phyloP scores from a whole-genome alignment of 1,140 invertebrate genomes.

The Sarcophaga bullata region DNA sequence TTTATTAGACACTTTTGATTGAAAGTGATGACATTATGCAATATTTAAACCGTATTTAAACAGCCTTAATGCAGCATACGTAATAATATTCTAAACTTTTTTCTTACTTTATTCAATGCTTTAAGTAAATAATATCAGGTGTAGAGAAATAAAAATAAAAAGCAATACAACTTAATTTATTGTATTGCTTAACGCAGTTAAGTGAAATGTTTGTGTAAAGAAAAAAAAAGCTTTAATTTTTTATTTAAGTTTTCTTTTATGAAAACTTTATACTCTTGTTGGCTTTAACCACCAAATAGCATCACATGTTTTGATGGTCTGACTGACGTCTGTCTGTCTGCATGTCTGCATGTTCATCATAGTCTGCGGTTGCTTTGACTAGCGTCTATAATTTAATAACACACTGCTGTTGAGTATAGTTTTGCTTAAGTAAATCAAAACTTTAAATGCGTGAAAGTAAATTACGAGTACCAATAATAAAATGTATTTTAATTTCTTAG shows the following conservation, averaged over 20 bases:
- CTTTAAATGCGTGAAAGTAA: slow-evolving; percentile 17
- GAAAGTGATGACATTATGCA: too few species aligned
- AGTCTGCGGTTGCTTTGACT: not conserved
- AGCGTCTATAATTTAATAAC: not conserved
- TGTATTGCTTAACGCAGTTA: not conserved
- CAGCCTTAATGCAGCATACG: too few species aligned
- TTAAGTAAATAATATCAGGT: too few species aligned
- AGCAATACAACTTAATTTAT: not conserved
- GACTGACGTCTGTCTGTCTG: not conserved
- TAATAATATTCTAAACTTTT: too few species aligned
- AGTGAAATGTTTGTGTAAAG: not conserved
- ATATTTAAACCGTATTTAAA: too few species aligned
- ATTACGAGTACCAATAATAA: not conserved
- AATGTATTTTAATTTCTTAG: not conserved
- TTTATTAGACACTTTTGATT: too few species aligned
- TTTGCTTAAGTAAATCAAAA: not conserved
- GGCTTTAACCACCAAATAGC: too few species aligned
- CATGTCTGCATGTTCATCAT: not conserved
- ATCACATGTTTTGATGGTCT: not conserved
- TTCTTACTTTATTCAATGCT: too few species aligned
- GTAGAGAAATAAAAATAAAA: not conserved
- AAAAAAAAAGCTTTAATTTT: too few species aligned
- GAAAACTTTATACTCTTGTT: too few species aligned
- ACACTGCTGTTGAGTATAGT: not conserved
- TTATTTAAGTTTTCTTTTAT: too few species aligned